These are phyloP conservation scores for Silurus aristotelis DNA, from an alignment of 2,797 vertebrate species.

Conservation along the genomic window DNA sequence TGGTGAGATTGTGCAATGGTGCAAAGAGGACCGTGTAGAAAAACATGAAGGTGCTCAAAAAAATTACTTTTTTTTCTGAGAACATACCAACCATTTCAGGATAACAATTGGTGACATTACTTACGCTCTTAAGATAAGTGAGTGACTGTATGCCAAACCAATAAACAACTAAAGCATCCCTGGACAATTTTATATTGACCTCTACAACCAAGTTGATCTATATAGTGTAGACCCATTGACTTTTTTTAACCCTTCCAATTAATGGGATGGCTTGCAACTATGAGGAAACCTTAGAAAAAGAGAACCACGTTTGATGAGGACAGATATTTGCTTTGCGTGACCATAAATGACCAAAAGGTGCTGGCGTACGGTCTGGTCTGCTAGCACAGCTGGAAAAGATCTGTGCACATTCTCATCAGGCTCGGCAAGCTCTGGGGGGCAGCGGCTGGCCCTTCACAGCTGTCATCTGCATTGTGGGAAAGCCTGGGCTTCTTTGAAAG, in stretches of 20 bases:
- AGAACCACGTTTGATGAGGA: slow-evolving; percentile 11
- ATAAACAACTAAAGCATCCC: neutral
- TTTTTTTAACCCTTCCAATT: neutral
- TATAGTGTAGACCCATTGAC: neutral
- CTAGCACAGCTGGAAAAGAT: slow-evolving; percentile 60
- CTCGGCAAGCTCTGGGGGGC: slow-evolving; percentile 46
- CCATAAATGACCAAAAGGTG: slow-evolving; percentile 50
- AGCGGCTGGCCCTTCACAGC: slow-evolving; percentile 56
- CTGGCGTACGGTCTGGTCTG: slow-evolving; percentile 44
- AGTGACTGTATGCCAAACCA: slow-evolving; percentile 27
- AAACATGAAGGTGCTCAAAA: slow-evolving; percentile 24
- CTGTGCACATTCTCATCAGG: slow-evolving; percentile 58
- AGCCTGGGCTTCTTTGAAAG: slow-evolving; percentile 52
- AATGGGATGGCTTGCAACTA: neutral
- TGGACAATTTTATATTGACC: neutral
- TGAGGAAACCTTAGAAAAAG: neutral
- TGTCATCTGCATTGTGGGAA: slow-evolving; percentile 61
- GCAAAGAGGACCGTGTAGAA: slow-evolving; percentile 27
- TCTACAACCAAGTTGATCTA: neutral
- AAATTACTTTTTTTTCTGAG: neutral
- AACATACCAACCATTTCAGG: slow-evolving; percentile 24
- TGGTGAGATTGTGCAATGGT: slow-evolving; percentile 54
- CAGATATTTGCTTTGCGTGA: slow-evolving; percentile 36
- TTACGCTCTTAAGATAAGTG: slow-evolving; percentile 1
- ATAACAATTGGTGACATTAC: slow-evolving; percentile 7